phyloP scores from a whole-genome alignment of 1,140 invertebrate species.

The Saccostrea glomerata region DNA sequence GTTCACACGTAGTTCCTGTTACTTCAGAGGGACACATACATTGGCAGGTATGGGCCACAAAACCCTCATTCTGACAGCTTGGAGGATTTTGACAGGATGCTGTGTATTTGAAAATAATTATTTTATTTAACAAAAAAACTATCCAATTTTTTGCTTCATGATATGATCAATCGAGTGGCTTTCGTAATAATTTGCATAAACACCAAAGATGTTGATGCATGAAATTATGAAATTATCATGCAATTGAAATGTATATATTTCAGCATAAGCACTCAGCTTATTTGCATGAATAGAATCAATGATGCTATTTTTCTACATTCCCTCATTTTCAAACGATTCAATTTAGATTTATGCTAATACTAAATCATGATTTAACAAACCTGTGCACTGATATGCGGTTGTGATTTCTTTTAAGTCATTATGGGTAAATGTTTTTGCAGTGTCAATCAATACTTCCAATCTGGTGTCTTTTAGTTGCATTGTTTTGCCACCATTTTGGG shows the following conservation, averaged over 20 bases:
- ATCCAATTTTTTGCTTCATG: too few species aligned
- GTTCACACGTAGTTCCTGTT: constrained; percentile 21
- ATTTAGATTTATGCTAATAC: too few species aligned
- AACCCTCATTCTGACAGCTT: background rate
- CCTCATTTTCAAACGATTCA: too few species aligned
- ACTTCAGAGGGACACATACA: constrained; percentile 15
- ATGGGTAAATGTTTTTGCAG: constrained; percentile 24
- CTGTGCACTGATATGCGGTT: constrained; percentile 23
- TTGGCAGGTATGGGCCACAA: constrained; percentile 14
- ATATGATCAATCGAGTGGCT: too few species aligned
- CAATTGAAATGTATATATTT: too few species aligned
- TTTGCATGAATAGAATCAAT: too few species aligned
- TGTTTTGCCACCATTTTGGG: constrained; percentile 13
- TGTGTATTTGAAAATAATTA: background rate
- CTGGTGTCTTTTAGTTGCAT: constrained; percentile 35
- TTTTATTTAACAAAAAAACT: too few species aligned
- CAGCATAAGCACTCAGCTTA: too few species aligned
- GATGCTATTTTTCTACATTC: too few species aligned
- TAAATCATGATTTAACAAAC: background rate
- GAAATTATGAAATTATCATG: too few species aligned
- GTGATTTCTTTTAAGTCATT: constrained; percentile 43
- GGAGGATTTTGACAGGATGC: background rate
- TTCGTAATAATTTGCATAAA: too few species aligned
- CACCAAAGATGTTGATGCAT: too few species aligned
- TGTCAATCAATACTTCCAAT: constrained; percentile 31